Evolutionary conservation across 2,113 vertebrate genomes (phyloP).

Genomic region (Peromyscus maniculatus): DNA sequence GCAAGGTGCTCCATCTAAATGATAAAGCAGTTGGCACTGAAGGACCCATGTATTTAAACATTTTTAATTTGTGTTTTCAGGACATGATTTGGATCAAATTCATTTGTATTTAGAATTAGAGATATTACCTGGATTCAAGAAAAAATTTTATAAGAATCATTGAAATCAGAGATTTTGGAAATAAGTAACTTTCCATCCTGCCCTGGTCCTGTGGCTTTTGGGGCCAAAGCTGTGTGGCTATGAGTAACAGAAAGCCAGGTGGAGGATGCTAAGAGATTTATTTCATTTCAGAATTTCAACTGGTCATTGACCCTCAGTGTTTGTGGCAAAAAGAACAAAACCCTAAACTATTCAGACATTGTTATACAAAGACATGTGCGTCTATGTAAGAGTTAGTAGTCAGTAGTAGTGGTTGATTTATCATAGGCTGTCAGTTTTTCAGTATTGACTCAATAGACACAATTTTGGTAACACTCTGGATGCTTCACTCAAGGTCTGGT

Average conservation of each 20-base stretch:
- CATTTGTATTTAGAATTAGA: slow-evolving; percentile 15
- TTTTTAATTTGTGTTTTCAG: not conserved
- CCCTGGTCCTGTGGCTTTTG: slow-evolving; percentile 60
- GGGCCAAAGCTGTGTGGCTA: slow-evolving; percentile 78
- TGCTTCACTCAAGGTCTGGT: not conserved
- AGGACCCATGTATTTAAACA: not conserved
- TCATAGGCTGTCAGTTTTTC: not conserved
- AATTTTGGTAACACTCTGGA: not conserved
- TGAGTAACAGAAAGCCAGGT: slow-evolving; percentile 63
- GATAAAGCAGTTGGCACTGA: not conserved
- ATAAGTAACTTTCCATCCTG: slow-evolving; percentile 78
- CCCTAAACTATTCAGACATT: not conserved
- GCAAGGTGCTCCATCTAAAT: not conserved
- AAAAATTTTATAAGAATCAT: slow-evolving; percentile 74
- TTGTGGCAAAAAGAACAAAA: not conserved
- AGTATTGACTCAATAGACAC: slow-evolving; percentile 1
- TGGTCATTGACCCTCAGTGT: not conserved
- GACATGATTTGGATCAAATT: not conserved
- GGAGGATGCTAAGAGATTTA: slow-evolving; percentile 66
- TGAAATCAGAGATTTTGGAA: slow-evolving; percentile 77
- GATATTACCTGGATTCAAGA: slow-evolving; percentile 80
- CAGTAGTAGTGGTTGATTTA: not conserved
- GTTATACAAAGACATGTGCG: slow-evolving; percentile 17
- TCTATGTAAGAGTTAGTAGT: not conserved
- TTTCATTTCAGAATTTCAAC: slow-evolving; percentile 72